These are phyloP conservation scores for Pterophyllum scalare DNA, from an alignment of 2,113 vertebrate species.

Conservation along the genomic window DNA sequence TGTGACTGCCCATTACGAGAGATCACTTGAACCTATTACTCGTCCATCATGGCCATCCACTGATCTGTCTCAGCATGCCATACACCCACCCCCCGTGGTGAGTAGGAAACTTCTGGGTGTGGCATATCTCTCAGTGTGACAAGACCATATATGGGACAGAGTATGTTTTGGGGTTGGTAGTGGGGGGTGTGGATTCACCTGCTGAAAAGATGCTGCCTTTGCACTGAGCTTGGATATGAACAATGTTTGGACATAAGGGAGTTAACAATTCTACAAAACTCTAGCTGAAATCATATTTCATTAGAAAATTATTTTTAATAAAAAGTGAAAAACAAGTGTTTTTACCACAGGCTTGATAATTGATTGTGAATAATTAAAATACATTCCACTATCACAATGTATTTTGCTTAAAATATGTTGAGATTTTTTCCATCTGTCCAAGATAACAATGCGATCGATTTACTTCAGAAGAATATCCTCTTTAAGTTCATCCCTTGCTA, in stretches of 20 bases:
- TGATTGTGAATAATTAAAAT: too few species aligned
- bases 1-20: slow-evolving; percentile 2
- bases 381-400: too few species aligned
- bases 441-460: too few species aligned
- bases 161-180: background rate
- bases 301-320: too few species aligned
- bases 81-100: background rate
- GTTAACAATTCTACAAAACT: background rate
- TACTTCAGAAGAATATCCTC: too few species aligned
- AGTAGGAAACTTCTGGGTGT: slow-evolving; percentile 14
- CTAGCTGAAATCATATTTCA: background rate
- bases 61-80: slow-evolving; percentile 49
- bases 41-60: slow-evolving; percentile 51
- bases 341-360: too few species aligned
- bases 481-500: background rate
- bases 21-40: slow-evolving; percentile 39
- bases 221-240: background rate
- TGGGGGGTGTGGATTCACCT: slow-evolving; percentile 38
- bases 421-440: too few species aligned
- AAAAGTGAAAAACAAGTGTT: too few species aligned
- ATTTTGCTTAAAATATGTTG: too few species aligned
- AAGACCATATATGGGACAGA: slow-evolving; percentile 72
- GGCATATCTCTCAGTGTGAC: slow-evolving; percentile 45
- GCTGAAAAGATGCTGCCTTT: slow-evolving; percentile 29
- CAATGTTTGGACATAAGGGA: background rate